Base-by-base conservation (phyloP, 1,140 invertebrate genomes). In the Pogonomyrmex californicus region DNA sequence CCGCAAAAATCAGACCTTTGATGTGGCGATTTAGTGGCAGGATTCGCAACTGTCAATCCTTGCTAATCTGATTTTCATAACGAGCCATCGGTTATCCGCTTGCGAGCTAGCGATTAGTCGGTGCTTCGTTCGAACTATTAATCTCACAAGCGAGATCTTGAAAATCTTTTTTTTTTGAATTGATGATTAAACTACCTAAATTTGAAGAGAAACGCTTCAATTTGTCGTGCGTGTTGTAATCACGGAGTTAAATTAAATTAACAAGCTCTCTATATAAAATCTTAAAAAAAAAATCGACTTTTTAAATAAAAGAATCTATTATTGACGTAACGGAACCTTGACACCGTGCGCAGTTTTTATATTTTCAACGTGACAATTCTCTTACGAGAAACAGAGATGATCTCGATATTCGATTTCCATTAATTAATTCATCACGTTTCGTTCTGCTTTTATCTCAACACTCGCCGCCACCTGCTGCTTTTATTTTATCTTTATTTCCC, bases 401-500 rank as follows among this genome's bases (percentile, higher is more conserved):
- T 44, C 1, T 33, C 49, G 4, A 62, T 77, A 44, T 63, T 63
- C 38, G 51, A 58, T 56, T 71, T 56, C 36, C 47, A 71, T n/a
- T 71, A 71, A 81, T 81, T 70, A 71, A 82, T 71, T 71, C 1
- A 54, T 44, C 66, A 14, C 66, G 36, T 44, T 81, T 58, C 71
- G 4, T 68, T 44, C n/a, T 12, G 51, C 38, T 33, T 33, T 82
- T 71, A 58, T 71, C 38, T 58, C 14, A 17, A 54, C 49, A 33
- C 33, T 33, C 49, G 30, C 17, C 30, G 6, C 9, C 66, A 44
- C 51, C 51, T 44, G 78, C 78, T n/a, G 36, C 23, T 56, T 81
- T 81, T 17, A 33, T n/a, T 81, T 70, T 44, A 56, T 81, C 77
- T 17, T 56, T 44, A 54, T 44, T 71, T 33, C 14, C 12, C 14